Evolutionary conservation across 2,888 invertebrate genomes (phyloP), one percentile per base, ranked within the genome.

Genomic region (Teleogryllus oceanicus): DNA sequence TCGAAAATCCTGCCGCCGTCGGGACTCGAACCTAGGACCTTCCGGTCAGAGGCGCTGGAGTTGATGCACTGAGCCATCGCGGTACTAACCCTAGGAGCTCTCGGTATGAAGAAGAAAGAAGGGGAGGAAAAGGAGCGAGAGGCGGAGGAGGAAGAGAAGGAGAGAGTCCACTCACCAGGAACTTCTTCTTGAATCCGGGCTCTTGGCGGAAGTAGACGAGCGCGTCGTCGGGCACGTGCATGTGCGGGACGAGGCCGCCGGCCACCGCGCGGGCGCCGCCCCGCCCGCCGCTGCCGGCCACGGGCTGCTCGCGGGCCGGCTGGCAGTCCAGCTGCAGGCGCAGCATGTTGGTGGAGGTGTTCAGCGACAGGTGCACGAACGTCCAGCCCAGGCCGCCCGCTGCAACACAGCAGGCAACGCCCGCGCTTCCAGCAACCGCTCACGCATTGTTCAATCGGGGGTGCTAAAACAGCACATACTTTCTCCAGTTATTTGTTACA

Each of bases 181-280:
- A 88, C 84, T 87, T 88, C 84, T 88, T 88, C 84, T 88, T 88
- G 80, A 88, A 84, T 78, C 88, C 88, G 21, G 88, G 88, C 81
- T 88, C 88, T 81, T 88, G 88, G 81, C 87, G 84, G 84, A 88
- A 88, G 83, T 88, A 88, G 82, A 87, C 87, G 80, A 88, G 85
- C n/a, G 88, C 85, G 81, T 88, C 88, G 78, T 84, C 83, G 11
- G 88, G 87, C 81, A 87, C 85, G 49, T 84, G 85, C 81, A 88
- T 85, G 78, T n/a, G 62, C 83, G 84, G 49, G 83, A 50, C 84
- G 82, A 13, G 16, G 62, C 11, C 11, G 62, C 62, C 62, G 13
- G 62, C 11, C 16, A n/a, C 12, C 3, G 62, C 62, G 5, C 62
- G 16, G 62, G 62, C 62, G 78, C 74, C 74, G 51, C 76, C 75